Conservation (phyloP, 2,797 vertebrate genomes). For the Cheirogaleus major region DNA sequence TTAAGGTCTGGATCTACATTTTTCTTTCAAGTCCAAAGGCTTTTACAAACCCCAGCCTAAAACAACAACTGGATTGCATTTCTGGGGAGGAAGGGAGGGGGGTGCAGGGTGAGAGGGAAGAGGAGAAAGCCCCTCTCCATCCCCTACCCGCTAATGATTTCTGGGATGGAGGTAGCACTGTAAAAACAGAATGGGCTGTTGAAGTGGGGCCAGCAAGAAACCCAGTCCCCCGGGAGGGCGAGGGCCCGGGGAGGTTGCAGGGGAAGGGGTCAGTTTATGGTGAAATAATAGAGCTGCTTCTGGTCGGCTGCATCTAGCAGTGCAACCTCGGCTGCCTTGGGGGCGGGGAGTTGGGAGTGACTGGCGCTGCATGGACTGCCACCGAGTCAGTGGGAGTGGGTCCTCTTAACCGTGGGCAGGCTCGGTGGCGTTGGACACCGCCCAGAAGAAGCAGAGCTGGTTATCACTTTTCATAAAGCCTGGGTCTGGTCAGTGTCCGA, state of each 20-base stretch:
- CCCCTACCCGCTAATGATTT: not conserved
- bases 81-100: not conserved
- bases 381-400: not conserved
- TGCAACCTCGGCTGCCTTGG: not conserved
- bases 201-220: not conserved
- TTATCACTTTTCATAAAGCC: not conserved
- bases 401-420: not conserved
- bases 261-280: not conserved
- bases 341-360: not conserved
- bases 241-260: not conserved
- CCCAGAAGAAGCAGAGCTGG: not conserved
- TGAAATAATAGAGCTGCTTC: conserved; percentile 42
- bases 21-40: conserved; percentile 72
- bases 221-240: not conserved
- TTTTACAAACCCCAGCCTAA: conserved; percentile 56
- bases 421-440: not conserved
- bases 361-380: not conserved
- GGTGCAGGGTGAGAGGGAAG: not conserved
- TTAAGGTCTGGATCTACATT: conserved; percentile 20
- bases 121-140: not conserved
- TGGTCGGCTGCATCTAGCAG: not conserved
- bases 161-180: conserved; percentile 1
- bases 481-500: not conserved
- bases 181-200: conserved; percentile 32
- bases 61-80: conserved; percentile 68